A percentile compares a stretch with the other conserved stretches of the same genome.
These are phyloP conservation scores for Sturnus vulgaris DNA, from an alignment of 2,113 vertebrate genomes.

Conservation along the genomic window DNA sequence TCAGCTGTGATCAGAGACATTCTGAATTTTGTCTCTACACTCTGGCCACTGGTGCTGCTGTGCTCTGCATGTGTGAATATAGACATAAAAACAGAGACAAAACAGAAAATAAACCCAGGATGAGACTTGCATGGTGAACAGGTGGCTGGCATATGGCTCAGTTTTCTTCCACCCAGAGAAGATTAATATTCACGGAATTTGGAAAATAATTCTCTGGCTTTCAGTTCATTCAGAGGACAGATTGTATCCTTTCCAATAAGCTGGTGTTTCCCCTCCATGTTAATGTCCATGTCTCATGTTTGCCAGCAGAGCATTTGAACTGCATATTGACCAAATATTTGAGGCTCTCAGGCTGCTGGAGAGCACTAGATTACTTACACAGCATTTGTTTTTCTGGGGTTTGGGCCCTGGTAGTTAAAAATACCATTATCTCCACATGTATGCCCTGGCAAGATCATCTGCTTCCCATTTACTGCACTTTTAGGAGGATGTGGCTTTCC, in stretches of 20 bases:
- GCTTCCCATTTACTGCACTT: neutral
- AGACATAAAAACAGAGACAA: neutral
- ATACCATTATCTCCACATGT: neutral
- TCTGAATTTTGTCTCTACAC: fast-evolving
- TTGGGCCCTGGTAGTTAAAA: neutral
- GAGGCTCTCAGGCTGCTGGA: neutral
- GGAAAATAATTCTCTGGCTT: neutral
- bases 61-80: neutral
- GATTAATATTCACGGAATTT: conserved; percentile 46
- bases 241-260: fast-evolving
- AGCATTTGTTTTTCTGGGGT: neutral
- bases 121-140: neutral
- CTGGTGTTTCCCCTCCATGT: neutral
- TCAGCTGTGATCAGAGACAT: neutral
- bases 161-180: neutral
- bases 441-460: neutral
- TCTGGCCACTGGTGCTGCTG: neutral
- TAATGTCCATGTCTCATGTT: neutral
- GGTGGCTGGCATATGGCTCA: conserved; percentile 32
- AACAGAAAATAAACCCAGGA: neutral
- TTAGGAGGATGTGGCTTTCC: neutral
- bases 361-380: neutral
- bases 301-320: neutral
- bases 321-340: neutral
- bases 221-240: conserved; percentile 8